Evolutionary conservation across 2,113 vertebrate genomes (phyloP).

Genomic region (Piprites chloris): DNA sequence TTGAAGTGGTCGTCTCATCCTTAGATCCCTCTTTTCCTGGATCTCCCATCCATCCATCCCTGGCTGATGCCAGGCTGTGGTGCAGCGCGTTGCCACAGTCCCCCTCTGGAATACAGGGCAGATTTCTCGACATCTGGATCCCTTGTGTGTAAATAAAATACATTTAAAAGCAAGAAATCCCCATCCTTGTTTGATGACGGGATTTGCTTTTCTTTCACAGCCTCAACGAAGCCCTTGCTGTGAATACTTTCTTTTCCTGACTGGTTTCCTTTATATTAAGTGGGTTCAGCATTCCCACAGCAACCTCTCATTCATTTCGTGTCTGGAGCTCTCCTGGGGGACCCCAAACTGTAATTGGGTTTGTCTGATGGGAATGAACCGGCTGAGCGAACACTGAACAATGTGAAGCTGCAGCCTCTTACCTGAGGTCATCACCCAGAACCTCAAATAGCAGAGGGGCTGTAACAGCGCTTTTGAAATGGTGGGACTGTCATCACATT

Average conservation of each 20-base stretch:
- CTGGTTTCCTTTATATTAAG: not conserved
- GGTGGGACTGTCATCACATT: not conserved
- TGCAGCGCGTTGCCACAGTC: not conserved
- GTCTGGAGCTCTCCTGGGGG: not conserved
- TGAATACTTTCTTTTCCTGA: not conserved
- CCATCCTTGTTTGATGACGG: constrained; percentile 4
- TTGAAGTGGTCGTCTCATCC: rapidly evolving
- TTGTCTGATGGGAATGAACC: not conserved
- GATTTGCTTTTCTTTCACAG: not conserved
- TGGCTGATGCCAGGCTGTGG: not conserved
- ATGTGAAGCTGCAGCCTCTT: not conserved
- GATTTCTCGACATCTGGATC: not conserved
- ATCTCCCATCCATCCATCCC: not conserved
- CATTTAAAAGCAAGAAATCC: not conserved
- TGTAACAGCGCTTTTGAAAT: not conserved
- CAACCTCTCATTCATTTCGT: rapidly evolving
- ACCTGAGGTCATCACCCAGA: not conserved
- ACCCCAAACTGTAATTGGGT: not conserved
- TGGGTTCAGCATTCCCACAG: not conserved
- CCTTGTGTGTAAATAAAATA: constrained; percentile 2
- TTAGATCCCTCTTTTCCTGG: not conserved
- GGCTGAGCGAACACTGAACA: not conserved
- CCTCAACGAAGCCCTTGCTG: not conserved
- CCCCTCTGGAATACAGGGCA: not conserved
- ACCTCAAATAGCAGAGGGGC: rapidly evolving